A percentile compares a stretch with the other conserved stretches of the same genome.
These are phyloP conservation scores for Clivina fossor DNA, from an alignment of 2,888 invertebrate species.

Conservation along the genomic window DNA sequence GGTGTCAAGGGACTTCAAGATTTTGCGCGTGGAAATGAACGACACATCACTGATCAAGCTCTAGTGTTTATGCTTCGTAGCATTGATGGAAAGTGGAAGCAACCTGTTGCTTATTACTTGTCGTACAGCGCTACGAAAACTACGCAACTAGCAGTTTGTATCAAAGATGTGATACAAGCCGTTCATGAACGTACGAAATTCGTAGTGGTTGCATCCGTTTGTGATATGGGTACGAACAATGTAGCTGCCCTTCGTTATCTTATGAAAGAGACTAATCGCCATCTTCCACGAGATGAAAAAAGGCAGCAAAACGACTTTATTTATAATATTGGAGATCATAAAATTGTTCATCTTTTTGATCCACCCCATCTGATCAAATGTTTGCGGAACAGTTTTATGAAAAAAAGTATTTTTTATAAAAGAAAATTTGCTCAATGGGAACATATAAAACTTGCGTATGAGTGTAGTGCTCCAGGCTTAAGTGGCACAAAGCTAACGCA, in stretches of 20 bases:
- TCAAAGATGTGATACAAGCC: conserved; percentile 1
- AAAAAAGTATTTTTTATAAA: conserved; percentile 9
- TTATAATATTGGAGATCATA: neutral
- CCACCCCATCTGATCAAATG: conserved; percentile 5
- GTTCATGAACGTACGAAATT: conserved; percentile 17
- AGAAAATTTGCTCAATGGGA: conserved; percentile 2
- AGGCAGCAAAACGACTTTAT: conserved; percentile 2
- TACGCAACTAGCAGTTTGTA: conserved; percentile 4
- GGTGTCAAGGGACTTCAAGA: conserved; percentile 6
- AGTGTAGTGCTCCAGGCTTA: too few species aligned
- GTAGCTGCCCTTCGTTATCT: conserved; percentile 4
- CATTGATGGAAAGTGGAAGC: conserved; percentile 15
- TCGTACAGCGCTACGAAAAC: conserved; percentile 10
- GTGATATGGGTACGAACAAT: conserved; percentile 12
- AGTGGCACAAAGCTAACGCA: too few species aligned
- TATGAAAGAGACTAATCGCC: too few species aligned
- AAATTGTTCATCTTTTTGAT: conserved; percentile 12
- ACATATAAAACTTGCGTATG: conserved; percentile 1
- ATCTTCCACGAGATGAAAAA: too few species aligned
- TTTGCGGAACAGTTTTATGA: conserved; percentile 9
- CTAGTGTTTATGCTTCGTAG: conserved; percentile 21
- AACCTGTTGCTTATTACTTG: conserved; percentile 15
- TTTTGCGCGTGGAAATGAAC: neutral
- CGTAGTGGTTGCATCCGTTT: conserved; percentile 4
- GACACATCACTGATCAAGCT: conserved; percentile 12